Evolutionary conservation across 2,113 vertebrate species (phyloP), one percentile per base, ranked within the genome.

Genomic region (Polypterus senegalus): DNA sequence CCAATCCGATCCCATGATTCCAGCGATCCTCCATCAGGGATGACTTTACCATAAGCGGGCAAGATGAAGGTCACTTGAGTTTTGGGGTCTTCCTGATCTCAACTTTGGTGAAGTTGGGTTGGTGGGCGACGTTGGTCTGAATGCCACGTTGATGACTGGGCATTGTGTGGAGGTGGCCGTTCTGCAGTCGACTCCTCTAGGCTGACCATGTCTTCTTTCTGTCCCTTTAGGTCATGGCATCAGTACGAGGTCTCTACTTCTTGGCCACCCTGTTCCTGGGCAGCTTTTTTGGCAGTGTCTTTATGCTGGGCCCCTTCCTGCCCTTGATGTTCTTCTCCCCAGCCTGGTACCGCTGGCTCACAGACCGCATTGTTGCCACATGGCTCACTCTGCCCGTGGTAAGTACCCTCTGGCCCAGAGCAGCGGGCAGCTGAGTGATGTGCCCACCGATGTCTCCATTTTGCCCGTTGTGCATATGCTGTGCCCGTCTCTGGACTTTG

Each of bases 311-410:
- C 52, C 95, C 96, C 3, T 72, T 94, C 60, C 70, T 99, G 59
- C 96, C 95, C 47, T 76, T 98, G 75, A 92, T 99, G 92, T 76
- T 97, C 66, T 11, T 97, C 66, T 94, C 84, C 0, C 90, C 89
- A 0, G 82, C 89, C 49, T 96, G 91, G 91, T 99, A 99, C 77
- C 95, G 96, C 79, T 94, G 95, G 93, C 77, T 98, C 75, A 97
- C 88, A 0, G 89, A 96, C 70, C 83, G 87, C 11, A 69, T 98
- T 46, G 90, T 99, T 9, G 96, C 96, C 63, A 92, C 89, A 46
- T 99, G 96, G 96, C 83, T 99, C 76, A 98, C 96, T 0, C 80
- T 98, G 10, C 96, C 96, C 47, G 94, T 92, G 91, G 96, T 99
- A 83, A 80, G 91, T 84, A 61, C 44, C 63, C 57, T 47, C 11